Base-by-base conservation (phyloP, 2,113 vertebrate genomes). In the Austrofundulus limnaeus region DNA sequence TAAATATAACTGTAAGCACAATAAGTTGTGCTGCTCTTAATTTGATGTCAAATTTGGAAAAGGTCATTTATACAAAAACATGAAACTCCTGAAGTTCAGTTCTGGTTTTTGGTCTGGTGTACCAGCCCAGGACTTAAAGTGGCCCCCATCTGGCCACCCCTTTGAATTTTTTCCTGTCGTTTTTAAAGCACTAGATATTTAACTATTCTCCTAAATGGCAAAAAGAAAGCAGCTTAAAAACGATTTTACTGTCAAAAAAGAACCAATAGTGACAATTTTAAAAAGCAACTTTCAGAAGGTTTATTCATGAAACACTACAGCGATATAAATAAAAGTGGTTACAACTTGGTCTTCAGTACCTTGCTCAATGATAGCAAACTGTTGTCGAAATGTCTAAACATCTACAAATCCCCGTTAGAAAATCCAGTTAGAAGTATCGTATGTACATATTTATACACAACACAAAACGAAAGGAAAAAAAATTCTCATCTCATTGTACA, bases 281-380 rank as follows among this genome's bases (percentile, higher is more conserved):
- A 50, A 51, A 45, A 43, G 19, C 15, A 43, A 60, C 31, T 57
- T 78, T 67, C 46, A 61, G 19, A 79, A 8, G 1, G 13, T 91
- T 92, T 89, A 92, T 86, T 91, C 53, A 80, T 45, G 70, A 86
- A 87, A 90, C 80, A 81, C 73, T 75, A 86, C 66, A 73, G 49
- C 61, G 42, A 82, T 86, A 90, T 80, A 90, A 80, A 88, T 82
- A 83, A 80, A 84, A 91, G 88, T 90, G 91, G 89, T 91, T 89
- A 91, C 64, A 83, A 74, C 56, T n/a, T 79, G 81, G 73, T 85
- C 83, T 65, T 85, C 85, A 81, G 89, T 92, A 90, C 91, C 89
- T 86, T 77, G 71, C 56, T 70, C 55, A 53, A 83, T 52, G 17
- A 75, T 38, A 83, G 65, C 61, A 85, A 77, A 76, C 67, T 13